phyloP scores from a whole-genome alignment of 2,888 invertebrate genomes.

The Antheraea assamensis region DNA sequence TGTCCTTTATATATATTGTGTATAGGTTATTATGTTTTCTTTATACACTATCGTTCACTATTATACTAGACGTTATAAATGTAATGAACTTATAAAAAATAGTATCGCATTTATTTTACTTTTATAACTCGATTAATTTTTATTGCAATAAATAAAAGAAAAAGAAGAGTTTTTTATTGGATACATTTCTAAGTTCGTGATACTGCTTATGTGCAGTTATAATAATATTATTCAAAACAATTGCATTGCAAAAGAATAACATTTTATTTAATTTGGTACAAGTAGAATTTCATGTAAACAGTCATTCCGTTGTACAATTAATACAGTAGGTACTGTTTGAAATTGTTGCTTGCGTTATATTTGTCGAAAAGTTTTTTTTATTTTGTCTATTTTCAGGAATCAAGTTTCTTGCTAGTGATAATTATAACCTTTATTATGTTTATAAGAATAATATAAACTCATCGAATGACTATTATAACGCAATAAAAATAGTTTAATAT shows the following conservation, averaged over 20 bases:
- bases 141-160: background rate
- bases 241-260: background rate
- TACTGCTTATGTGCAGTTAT: background rate
- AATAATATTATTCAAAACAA: background rate
- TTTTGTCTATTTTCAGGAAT: background rate
- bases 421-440: background rate
- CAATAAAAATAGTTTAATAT: slow-evolving; percentile 64
- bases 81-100: background rate
- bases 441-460: too few species aligned
- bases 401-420: background rate
- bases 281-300: background rate
- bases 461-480: slow-evolving; percentile 53
- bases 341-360: background rate
- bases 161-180: too few species aligned
- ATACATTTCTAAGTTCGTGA: background rate
- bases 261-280: background rate
- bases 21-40: too few species aligned
- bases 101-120: background rate
- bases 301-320: background rate
- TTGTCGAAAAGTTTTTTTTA: background rate
- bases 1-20: too few species aligned
- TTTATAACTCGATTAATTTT: too few species aligned
- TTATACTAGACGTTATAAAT: too few species aligned
- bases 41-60: too few species aligned
- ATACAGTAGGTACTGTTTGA: background rate